Evolutionary conservation across 2,888 invertebrate species (phyloP).

Genomic region (Dendrolimus pini): DNA sequence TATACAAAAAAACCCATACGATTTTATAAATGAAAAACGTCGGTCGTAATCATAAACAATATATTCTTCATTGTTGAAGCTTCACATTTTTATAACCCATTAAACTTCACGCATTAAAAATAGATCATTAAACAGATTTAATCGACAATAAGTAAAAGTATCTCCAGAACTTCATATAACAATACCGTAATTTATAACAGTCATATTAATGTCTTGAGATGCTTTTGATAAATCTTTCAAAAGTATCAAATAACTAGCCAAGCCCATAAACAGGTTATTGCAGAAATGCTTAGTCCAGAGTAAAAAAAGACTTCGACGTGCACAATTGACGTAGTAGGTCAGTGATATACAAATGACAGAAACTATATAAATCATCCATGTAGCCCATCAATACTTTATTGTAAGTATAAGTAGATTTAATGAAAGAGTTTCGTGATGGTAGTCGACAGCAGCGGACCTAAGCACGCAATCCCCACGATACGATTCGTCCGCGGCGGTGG

Average conservation of each 20-base stretch:
- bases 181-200: conserved; percentile 31
- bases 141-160: conserved; percentile 30
- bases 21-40: not conserved
- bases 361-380: conserved; percentile 55
- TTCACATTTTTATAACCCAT: not conserved
- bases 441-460: conserved; percentile 21
- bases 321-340: conserved; percentile 43
- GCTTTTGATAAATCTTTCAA: conserved; percentile 25
- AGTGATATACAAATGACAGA: conserved; percentile 46
- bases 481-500: conserved; percentile 24
- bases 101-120: conserved; percentile 9
- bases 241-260: conserved; percentile 21
- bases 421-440: conserved; percentile 49
- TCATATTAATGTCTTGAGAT: conserved; percentile 24
- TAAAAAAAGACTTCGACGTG: conserved; percentile 24
- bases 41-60: not conserved
- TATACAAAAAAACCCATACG: not conserved
- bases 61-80: not conserved
- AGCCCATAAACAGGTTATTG: conserved; percentile 34
- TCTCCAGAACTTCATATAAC: conserved; percentile 20
- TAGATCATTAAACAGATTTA: conserved; percentile 23
- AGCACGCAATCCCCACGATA: conserved; percentile 17
- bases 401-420: conserved; percentile 43
- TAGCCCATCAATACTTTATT: conserved; percentile 48
- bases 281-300: conserved; percentile 27